These are phyloP conservation scores for Osmerus eperlanus DNA, from an alignment of 2,113 vertebrate species.

Conservation along the genomic window DNA sequence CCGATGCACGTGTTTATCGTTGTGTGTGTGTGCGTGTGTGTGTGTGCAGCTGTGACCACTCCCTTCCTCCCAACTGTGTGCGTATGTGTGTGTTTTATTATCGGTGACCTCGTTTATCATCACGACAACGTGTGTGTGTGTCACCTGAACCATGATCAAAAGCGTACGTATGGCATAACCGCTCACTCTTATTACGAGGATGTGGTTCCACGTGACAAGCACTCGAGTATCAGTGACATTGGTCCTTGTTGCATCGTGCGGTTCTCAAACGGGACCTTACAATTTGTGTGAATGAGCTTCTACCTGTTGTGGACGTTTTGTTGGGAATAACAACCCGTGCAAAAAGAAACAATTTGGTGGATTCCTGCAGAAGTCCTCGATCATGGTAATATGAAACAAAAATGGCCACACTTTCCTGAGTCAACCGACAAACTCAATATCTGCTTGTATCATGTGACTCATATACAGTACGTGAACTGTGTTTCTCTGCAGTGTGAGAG, in stretches of 20 bases:
- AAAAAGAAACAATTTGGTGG: no score
- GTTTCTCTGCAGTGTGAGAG: slow-evolving; percentile 75
- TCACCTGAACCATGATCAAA: background rate
- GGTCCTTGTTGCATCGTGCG: no score
- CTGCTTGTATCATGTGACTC: no score
- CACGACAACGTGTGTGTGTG: background rate
- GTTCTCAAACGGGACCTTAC: background rate
- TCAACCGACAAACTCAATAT: no score
- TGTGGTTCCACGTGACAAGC: no score
- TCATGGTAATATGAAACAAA: no score
- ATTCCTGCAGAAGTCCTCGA: no score
- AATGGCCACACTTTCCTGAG: no score
- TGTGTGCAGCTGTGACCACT: background rate
- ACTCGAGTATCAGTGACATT: no score
- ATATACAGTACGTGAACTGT: slow-evolving; percentile 3
- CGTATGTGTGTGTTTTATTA: background rate
- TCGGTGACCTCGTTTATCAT: background rate
- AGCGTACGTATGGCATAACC: background rate
- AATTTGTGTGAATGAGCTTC: background rate
- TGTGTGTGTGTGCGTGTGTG: background rate
- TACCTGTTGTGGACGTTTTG: no score
- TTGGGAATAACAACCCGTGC: no score
- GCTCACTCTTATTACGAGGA: background rate
- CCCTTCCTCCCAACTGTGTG: background rate
- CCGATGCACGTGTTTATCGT: background rate